phyloP scores from a whole-genome alignment of 2,888 invertebrate genomes.

The Dicyrtomina minuta region DNA sequence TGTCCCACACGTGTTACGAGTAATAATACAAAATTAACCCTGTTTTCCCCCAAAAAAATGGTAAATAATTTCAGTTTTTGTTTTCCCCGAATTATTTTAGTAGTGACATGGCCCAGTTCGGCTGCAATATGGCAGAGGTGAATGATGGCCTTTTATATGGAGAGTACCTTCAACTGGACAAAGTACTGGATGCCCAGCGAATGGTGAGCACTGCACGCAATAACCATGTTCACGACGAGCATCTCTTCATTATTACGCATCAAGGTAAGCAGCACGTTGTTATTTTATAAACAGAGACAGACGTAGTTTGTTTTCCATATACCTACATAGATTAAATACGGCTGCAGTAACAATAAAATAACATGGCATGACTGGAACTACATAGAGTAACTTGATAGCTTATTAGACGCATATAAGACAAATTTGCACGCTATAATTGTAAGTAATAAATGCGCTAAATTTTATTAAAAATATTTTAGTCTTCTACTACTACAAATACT shows the following conservation, averaged over 20 bases:
- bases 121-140: slow-evolving; percentile 51
- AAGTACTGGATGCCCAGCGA: slow-evolving; percentile 76
- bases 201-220: slow-evolving; percentile 72
- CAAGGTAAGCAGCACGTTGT: slow-evolving; percentile 69
- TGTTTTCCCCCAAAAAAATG: too few species aligned
- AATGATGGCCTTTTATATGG: slow-evolving; percentile 78
- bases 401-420: too few species aligned
- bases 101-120: slow-evolving; percentile 45
- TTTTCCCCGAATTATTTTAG: slow-evolving; percentile 8
- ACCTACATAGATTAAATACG: background rate
- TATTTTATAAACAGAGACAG: background rate
- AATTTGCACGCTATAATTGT: too few species aligned
- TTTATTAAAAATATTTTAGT: too few species aligned
- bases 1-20: too few species aligned
- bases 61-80: background rate
- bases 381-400: too few species aligned
- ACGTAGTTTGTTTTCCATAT: too few species aligned
- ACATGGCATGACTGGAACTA: too few species aligned
- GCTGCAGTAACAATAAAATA: background rate
- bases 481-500: too few species aligned
- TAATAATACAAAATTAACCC: too few species aligned
- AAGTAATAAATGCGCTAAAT: too few species aligned
- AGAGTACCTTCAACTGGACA: slow-evolving; percentile 88
- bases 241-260: slow-evolving; percentile 95
- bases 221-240: slow-evolving; percentile 88